Base-by-base conservation (phyloP, 2,797 vertebrate species). In the Petrocephalus schoutedeni region DNA sequence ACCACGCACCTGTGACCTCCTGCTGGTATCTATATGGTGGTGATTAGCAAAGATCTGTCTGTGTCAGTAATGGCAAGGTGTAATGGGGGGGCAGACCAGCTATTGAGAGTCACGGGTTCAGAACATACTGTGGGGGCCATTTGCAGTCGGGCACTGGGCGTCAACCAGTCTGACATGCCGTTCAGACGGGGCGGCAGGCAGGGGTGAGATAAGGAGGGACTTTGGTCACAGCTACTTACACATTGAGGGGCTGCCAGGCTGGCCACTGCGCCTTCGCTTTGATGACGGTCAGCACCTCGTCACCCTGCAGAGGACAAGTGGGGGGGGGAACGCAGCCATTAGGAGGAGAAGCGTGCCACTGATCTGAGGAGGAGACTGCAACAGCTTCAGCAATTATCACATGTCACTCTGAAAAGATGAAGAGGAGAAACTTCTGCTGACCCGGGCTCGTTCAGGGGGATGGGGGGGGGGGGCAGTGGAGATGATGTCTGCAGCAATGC, bases 181-280 rank as follows among this genome's bases (percentile, higher is more conserved):
- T 85, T 32, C 64, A 36, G 12, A 36, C 16, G 56, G 51, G 7
- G 9, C 36, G 12, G n/a, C 41, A 83, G 80, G 54, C 51, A 56
- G 71, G 54, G 45, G 61, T 7, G 53, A 53, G 82, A 57, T 77
- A 16, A 86, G 8, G 80, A 57, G 53, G 4, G 41, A 85, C 28
- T 14, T 32, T 14, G 16, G 85, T 49, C 83, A 74, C 80, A 56
- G 83, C 89, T 93, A 97, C 98, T 99, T 97, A 99, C 98, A 99
- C 96, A 56, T 98, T 99, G 56, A 97, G 93, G 2, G 98, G 98
- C 90, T 99, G 98, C 98, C 98, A 99, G 90, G 98, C 98, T 0
- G 98, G 98, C 98, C 98, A 99, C 92, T 99, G 98, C 0, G 98
- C 98, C 95, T 99, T 99, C 93, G 98, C 97, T 95, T 99, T 99